A percentile compares a stretch with the other conserved stretches of the same genome.
Evolutionary conservation across 2,888 invertebrate genomes (phyloP).

Genomic region (Tenthredo scrophulariae): DNA sequence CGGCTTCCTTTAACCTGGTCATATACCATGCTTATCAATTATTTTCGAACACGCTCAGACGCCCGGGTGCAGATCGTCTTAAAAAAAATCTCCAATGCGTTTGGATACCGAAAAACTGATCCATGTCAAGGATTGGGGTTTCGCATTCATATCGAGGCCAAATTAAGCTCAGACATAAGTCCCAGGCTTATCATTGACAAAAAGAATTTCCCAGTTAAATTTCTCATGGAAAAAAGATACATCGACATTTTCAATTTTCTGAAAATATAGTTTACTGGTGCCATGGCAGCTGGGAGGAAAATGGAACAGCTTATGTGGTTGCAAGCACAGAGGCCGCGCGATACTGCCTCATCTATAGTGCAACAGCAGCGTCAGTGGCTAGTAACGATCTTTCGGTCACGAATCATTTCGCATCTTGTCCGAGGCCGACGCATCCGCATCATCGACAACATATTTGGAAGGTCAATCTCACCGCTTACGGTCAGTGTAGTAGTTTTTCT

Average conservation of each 20-base stretch:
- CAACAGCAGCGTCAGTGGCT: conserved; percentile 66
- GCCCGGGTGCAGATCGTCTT: not conserved
- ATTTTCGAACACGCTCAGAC: not conserved
- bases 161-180: not conserved
- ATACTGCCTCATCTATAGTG: conserved; percentile 75
- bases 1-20: not conserved
- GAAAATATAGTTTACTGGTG: conserved; percentile 84
- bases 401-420: conserved; percentile 75
- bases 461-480: conserved; percentile 74
- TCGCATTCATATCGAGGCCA: not conserved
- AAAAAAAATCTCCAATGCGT: not conserved
- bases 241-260: not conserved
- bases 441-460: conserved; percentile 73
- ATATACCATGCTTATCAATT: conserved; percentile 28
- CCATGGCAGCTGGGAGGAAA: conserved; percentile 87
- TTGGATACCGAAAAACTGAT: not conserved
- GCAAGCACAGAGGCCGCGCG: conserved; percentile 78
- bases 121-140: not conserved
- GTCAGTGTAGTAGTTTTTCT: conserved; percentile 63
- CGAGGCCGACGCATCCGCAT: conserved; percentile 69
- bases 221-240: not conserved
- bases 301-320: conserved; percentile 83
- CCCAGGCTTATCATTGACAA: not conserved
- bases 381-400: conserved; percentile 73
- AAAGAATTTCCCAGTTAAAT: not conserved